These are phyloP conservation scores for Synergus umbraculus DNA, from an alignment of 2,888 invertebrate species.

Conservation along the genomic window DNA sequence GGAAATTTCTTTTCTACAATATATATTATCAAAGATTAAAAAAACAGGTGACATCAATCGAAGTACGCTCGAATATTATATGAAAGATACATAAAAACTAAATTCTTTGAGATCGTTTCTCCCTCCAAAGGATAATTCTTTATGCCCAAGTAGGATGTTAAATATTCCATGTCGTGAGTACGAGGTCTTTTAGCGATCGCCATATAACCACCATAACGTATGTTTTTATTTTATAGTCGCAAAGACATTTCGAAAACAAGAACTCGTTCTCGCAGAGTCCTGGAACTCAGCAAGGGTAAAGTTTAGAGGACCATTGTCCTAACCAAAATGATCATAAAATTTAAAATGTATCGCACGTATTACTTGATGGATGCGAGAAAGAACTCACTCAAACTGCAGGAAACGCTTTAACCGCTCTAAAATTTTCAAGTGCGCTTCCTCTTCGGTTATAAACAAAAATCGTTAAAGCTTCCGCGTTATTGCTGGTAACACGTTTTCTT, in stretches of 20 bases:
- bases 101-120: not conserved
- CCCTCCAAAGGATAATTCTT: not conserved
- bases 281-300: not conserved
- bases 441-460: not conserved
- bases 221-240: slow-evolving; percentile 32
- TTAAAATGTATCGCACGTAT: slow-evolving; percentile 8
- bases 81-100: no score
- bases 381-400: not conserved
- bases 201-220: slow-evolving; percentile 6
- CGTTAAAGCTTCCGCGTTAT: not conserved
- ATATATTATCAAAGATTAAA: no score
- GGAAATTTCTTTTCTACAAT: no score
- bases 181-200: slow-evolving; percentile 18
- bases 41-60: no score
- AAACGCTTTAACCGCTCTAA: not conserved
- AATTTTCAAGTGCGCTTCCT: not conserved
- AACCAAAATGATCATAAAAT: slow-evolving; percentile 20
- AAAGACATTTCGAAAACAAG: slow-evolving; percentile 18
- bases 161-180: slow-evolving; percentile 22
- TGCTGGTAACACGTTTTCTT: not conserved
- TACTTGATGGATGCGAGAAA: slow-evolving; percentile 8
- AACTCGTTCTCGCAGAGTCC: not conserved
- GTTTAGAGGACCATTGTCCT: slow-evolving; percentile 19
- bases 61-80: no score
- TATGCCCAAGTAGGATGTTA: not conserved